A percentile compares a stretch with the other conserved stretches of the same genome.
Evolutionary conservation across 2,797 vertebrate species (phyloP).

Genomic region (Amazonetta brasiliensis): DNA sequence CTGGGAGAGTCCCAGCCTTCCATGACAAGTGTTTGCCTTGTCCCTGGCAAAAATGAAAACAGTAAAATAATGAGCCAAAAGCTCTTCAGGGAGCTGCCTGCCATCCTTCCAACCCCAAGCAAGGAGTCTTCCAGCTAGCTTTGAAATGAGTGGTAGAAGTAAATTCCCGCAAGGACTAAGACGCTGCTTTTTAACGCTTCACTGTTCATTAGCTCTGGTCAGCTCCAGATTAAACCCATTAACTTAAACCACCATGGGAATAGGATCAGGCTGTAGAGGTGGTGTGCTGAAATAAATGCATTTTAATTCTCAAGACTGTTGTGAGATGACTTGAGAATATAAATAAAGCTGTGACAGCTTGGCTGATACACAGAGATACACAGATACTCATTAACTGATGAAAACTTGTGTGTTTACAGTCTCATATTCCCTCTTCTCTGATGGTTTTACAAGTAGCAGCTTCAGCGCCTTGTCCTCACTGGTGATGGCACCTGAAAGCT

Average conservation of each 20-base stretch:
- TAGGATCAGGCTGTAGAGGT: background rate
- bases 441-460: background rate
- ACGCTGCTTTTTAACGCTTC: background rate
- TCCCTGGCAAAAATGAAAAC: conserved; percentile 21
- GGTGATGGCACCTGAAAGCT: background rate
- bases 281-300: background rate
- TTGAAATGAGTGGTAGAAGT: background rate
- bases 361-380: background rate
- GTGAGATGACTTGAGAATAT: background rate
- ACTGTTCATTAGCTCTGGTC: background rate
- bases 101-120: background rate
- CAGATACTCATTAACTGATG: background rate
- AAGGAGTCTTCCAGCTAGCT: background rate
- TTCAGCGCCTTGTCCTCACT: background rate
- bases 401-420: background rate
- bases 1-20: background rate
- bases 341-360: background rate
- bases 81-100: background rate
- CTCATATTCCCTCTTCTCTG: background rate
- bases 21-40: conserved; percentile 4
- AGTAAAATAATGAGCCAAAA: conserved; percentile 12
- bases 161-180: background rate
- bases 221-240: background rate
- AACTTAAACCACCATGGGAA: background rate
- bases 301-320: background rate